These are phyloP conservation scores for Ecliptopera silaceata DNA, from an alignment of 2,888 invertebrate species.

Conservation along the genomic window DNA sequence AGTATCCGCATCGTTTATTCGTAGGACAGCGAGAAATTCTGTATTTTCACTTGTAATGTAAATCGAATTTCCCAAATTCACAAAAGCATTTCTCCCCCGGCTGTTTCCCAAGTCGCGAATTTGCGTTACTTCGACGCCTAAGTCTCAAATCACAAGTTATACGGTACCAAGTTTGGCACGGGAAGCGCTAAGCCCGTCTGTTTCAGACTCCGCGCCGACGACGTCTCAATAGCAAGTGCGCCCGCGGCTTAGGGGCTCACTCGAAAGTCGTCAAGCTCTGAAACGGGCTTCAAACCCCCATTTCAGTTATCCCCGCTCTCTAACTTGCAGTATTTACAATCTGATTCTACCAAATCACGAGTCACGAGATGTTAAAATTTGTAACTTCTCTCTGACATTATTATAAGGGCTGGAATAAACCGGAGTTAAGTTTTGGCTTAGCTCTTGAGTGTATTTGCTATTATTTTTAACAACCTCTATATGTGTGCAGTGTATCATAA, in stretches of 20 bases:
- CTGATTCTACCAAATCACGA: slow-evolving; percentile 41
- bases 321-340: slow-evolving; percentile 54
- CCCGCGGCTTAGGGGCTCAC: slow-evolving; percentile 71
- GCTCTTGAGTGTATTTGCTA: not conserved
- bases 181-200: slow-evolving; percentile 73
- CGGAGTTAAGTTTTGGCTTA: not conserved
- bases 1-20: slow-evolving; percentile 56
- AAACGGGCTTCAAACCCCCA: slow-evolving; percentile 71
- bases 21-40: slow-evolving; percentile 43
- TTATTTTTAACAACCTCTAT: slow-evolving; percentile 30
- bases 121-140: slow-evolving; percentile 76
- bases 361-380: slow-evolving; percentile 18
- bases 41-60: slow-evolving; percentile 37
- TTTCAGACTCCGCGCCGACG: slow-evolving; percentile 61
- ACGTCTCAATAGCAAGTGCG: slow-evolving; percentile 73
- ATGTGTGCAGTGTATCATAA: slow-evolving; percentile 59
- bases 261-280: slow-evolving; percentile 57
- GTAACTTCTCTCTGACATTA: slow-evolving; percentile 1
- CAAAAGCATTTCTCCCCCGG: slow-evolving; percentile 44
- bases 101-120: slow-evolving; percentile 62
- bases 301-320: slow-evolving; percentile 67
- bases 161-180: slow-evolving; percentile 71
- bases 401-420: not conserved
- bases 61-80: slow-evolving; percentile 52
- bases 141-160: slow-evolving; percentile 76